Conservation (phyloP, 2,888 invertebrate genomes). For the Mongoloraphidia duomilia region DNA sequence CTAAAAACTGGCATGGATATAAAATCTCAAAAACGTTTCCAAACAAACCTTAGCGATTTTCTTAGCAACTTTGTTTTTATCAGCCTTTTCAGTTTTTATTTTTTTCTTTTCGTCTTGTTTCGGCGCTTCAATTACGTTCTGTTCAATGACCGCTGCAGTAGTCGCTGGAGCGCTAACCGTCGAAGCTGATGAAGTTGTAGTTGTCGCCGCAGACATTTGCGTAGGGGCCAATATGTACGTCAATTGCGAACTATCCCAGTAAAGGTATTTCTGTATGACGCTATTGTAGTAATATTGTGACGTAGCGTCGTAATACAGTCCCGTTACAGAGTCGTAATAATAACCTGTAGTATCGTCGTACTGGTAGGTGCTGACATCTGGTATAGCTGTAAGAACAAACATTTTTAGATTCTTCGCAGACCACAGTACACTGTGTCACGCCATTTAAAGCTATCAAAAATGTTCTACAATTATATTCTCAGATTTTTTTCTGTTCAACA, state of each 20-base stretch:
- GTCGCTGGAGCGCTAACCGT: constrained; percentile 22
- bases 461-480: too few species aligned
- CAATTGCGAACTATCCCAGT: constrained; percentile 73
- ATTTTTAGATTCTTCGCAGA: background rate
- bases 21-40: background rate
- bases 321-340: constrained; percentile 86
- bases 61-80: constrained; percentile 93
- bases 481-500: too few species aligned
- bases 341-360: constrained; percentile 93
- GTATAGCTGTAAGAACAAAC: constrained; percentile 37
- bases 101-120: constrained; percentile 41
- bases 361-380: constrained; percentile 82
- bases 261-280: constrained; percentile 79
- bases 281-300: constrained; percentile 95
- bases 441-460: too few species aligned
- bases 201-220: constrained; percentile 25
- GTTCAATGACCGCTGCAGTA: constrained; percentile 15
- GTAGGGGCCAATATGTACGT: constrained; percentile 42
- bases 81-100: constrained; percentile 61
- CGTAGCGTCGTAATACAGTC: constrained; percentile 90
- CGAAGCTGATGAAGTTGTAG: constrained; percentile 19
- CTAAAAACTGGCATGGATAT: background rate
- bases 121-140: constrained; percentile 12
- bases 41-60: constrained; percentile 73
- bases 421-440: too few species aligned